phyloP scores from a whole-genome alignment of 1,140 invertebrate genomes.

The Lanistes nyassanus region DNA sequence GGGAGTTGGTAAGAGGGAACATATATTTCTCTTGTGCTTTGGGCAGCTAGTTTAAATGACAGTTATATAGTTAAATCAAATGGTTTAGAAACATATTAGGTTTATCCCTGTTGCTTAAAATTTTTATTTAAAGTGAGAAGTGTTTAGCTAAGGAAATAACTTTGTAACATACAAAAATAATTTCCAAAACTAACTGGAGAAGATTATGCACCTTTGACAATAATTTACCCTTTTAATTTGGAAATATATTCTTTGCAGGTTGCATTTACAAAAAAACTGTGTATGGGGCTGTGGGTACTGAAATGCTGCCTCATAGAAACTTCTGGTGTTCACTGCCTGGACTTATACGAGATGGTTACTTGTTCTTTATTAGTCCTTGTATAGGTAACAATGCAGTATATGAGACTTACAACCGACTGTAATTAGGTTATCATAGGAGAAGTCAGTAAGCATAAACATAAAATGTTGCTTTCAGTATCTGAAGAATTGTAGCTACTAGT shows the following conservation, averaged over 20 bases:
- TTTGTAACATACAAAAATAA: not conserved
- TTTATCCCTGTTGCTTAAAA: not conserved
- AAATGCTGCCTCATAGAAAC: slow-evolving; percentile 34
- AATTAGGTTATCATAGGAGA: not conserved
- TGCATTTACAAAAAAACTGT: slow-evolving; percentile 38
- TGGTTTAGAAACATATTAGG: not conserved
- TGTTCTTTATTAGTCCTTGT: slow-evolving; percentile 52
- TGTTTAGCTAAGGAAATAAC: not conserved
- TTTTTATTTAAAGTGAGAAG: not conserved
- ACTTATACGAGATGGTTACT: slow-evolving; percentile 48
- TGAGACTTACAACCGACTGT: slow-evolving; percentile 30
- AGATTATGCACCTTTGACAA: not conserved
- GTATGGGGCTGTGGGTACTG: slow-evolving; percentile 20
- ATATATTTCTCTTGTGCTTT: too few species aligned
- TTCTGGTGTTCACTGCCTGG: slow-evolving; percentile 41
- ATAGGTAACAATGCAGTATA: slow-evolving; percentile 38
- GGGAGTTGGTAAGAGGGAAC: too few species aligned
- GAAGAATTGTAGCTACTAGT: too few species aligned
- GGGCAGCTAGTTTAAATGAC: too few species aligned
- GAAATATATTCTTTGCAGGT: slow-evolving; percentile 33
- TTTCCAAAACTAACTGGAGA: not conserved
- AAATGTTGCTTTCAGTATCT: too few species aligned
- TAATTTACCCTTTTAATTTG: not conserved
- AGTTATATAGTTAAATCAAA: not conserved
- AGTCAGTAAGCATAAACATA: not conserved